Evolutionary conservation across 2,888 invertebrate genomes (phyloP), one percentile per base, ranked within the genome.

Genomic region (Drosophila colorata): DNA sequence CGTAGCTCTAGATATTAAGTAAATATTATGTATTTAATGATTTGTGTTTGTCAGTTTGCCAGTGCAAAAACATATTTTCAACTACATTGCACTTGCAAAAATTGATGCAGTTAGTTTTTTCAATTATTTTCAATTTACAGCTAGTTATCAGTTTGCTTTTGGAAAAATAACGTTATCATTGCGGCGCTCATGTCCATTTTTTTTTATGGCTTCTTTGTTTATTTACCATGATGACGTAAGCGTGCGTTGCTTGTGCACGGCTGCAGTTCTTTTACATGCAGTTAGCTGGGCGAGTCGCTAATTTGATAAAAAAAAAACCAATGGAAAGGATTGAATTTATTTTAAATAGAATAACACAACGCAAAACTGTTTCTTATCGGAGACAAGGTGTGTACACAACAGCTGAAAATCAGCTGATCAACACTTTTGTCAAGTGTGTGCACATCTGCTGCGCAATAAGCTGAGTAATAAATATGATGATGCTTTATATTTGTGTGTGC

Each of bases 1-100:
- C 93, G 91, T 93, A 94, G 91, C 93, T 94, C 93, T 93, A 44
- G 13, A 13, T 4, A 4, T 11, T 4, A 33, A 33, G 13, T 13
- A 13, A 33, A 33, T 33, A 13, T 33, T 13, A 13, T 11, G 13
- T 33, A 13, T 33, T 33, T 13, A 33, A 33, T 3, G 11, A 33
- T 33, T 4, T 33, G 0, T 38, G 9, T 16, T 5, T 6, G 4
- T 6, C 4, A 11, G 0, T 14, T 14, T 14, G 4, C 9, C 16
- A 38, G 4, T 16, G 8, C 38, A 16, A 1, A 8, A 8, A 16
- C 16, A 16, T 16, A 9, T 9, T 16, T 38, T 16, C 16, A n/a
- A 9, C 14, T 4, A 0, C 1, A 14, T 6, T 41, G 0, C 4
- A 6, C n/a, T 23, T 23, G 8, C 41, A 33, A 41, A 23, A 8